Conservation (phyloP, 2,888 invertebrate species). For the Eubasilissa splendida region DNA sequence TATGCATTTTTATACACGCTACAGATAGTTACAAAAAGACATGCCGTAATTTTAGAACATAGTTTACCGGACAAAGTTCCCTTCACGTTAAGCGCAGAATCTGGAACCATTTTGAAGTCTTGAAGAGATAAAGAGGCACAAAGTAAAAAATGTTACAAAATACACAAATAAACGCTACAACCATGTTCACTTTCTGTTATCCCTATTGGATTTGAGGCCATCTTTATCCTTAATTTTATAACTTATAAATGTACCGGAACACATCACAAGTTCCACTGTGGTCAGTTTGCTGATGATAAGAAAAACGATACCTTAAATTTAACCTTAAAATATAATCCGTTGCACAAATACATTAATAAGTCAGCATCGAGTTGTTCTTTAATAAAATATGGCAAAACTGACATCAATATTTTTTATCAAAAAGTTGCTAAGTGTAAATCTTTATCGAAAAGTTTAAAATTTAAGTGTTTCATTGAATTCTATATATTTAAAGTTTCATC, state of each 20-base stretch:
- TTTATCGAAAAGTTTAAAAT: constrained; percentile 31
- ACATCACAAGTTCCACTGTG: constrained; percentile 19
- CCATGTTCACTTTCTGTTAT: constrained; percentile 27
- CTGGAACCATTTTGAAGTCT: too few species aligned
- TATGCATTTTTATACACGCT: too few species aligned
- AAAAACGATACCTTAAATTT: constrained; percentile 29
- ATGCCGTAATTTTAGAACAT: too few species aligned
- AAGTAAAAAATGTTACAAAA: too few species aligned
- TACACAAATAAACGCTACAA: not conserved
- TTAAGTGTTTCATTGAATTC: constrained; percentile 5
- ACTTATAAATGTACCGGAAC: constrained; percentile 31
- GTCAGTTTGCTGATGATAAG: constrained; percentile 19
- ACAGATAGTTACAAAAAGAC: too few species aligned
- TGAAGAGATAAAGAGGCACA: too few species aligned
- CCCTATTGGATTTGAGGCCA: constrained; percentile 49
- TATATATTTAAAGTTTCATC: not conserved
- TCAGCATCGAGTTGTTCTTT: constrained; percentile 6
- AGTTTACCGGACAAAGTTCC: too few species aligned
- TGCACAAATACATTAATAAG: not conserved
- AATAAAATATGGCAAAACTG: constrained; percentile 30
- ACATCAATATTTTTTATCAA: constrained; percentile 35
- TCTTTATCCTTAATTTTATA: constrained; percentile 35
- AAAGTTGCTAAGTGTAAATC: constrained; percentile 32
- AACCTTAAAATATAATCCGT: constrained; percentile 41
- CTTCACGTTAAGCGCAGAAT: too few species aligned